These are phyloP conservation scores for Morbakka virulenta DNA, from an alignment of 30 jellyfish, hydroid and myxozoan genomes.

Conservation along the genomic window DNA sequence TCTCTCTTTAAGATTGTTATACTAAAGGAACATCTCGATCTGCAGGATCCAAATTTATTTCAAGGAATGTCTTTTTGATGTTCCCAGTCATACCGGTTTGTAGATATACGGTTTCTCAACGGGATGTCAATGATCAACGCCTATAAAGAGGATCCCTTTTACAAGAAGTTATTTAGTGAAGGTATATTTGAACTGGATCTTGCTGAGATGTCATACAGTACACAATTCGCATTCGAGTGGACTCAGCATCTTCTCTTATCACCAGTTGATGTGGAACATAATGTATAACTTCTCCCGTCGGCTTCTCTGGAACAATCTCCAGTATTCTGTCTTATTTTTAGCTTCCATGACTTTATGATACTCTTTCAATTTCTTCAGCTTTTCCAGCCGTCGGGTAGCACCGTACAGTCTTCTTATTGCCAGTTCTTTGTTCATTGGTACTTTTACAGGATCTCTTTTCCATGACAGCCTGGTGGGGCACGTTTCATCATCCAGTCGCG, in stretches of 20 bases:
- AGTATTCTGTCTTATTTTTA: too few species aligned
- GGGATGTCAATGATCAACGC: conserved; percentile 30
- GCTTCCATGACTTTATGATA: conserved; percentile 51
- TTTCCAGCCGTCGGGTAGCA: conserved; percentile 43
- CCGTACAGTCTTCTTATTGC: conserved; percentile 32
- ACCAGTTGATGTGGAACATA: too few species aligned
- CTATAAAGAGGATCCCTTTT: too few species aligned
- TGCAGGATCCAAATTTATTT: conserved; percentile 44
- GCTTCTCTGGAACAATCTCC: too few species aligned
- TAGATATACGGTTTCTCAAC: too few species aligned
- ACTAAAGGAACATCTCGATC: conserved; percentile 55
- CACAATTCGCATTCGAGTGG: too few species aligned
- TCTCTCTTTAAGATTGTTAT: conserved; percentile 28
- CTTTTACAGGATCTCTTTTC: conserved; percentile 35
- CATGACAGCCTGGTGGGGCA: conserved; percentile 47
- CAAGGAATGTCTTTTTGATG: conserved; percentile 46
- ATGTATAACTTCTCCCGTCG: too few species aligned
- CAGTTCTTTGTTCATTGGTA: conserved; percentile 38
- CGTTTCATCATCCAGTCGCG: conserved; percentile 33
- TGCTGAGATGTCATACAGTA: too few species aligned
- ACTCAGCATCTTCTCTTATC: too few species aligned
- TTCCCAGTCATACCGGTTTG: conserved; percentile 63
- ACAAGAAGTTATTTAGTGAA: too few species aligned
- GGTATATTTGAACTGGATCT: too few species aligned
- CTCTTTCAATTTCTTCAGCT: conserved; percentile 39